Conservation (phyloP, 23 tunicate genomes). For the Styela plicata region DNA sequence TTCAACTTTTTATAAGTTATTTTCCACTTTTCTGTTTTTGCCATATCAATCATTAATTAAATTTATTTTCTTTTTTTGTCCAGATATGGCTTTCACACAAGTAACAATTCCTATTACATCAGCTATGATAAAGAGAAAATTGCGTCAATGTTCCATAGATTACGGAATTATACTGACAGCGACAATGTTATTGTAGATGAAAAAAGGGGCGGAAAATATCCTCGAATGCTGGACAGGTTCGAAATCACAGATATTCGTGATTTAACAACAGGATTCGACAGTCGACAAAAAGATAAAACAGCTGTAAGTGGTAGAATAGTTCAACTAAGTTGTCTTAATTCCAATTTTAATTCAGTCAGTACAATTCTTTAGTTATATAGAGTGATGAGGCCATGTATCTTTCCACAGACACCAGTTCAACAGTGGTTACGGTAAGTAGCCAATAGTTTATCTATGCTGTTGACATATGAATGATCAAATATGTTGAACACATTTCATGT, state of each 20-base stretch:
- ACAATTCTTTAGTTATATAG: too few species aligned
- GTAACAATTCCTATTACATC: slow-evolving; percentile 89
- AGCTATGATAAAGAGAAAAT: slow-evolving; percentile 61
- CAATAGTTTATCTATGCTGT: too few species aligned
- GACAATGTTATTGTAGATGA: slow-evolving; percentile 48
- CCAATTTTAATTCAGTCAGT: too few species aligned
- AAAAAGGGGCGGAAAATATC: slow-evolving; percentile 37
- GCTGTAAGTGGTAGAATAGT: slow-evolving; percentile 57
- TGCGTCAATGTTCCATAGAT: slow-evolving; percentile 61
- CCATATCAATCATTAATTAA: background rate
- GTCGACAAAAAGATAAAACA: slow-evolving; percentile 35
- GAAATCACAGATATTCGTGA: slow-evolving; percentile 60
- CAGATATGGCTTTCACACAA: slow-evolving; percentile 92
- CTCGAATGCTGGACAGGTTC: slow-evolving; percentile 47
- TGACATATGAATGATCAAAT: too few species aligned
- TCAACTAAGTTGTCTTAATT: too few species aligned
- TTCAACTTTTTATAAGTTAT: too few species aligned
- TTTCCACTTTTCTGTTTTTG: background rate
- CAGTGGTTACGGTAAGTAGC: too few species aligned
- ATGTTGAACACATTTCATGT: too few species aligned
- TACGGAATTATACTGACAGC: slow-evolving; percentile 52
- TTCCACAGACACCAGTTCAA: too few species aligned
- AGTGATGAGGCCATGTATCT: too few species aligned
- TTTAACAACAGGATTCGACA: slow-evolving; percentile 91
- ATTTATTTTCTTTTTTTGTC: background rate